Evolutionary conservation across 2,797 vertebrate species (phyloP).

Genomic region (Merluccius polli): DNA sequence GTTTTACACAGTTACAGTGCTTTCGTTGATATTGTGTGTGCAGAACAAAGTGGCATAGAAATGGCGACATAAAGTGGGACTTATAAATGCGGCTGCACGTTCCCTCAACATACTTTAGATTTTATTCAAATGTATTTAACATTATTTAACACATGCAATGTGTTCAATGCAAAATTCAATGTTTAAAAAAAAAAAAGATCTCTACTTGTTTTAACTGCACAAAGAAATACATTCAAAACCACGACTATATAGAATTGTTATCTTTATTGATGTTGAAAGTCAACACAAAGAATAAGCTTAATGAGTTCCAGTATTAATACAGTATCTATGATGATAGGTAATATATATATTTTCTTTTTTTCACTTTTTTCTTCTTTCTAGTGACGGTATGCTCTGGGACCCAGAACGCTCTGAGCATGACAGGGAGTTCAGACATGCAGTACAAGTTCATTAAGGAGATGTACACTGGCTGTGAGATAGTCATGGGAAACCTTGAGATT

Average conservation of each 20-base stretch:
- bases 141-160: slow-evolving; percentile 11
- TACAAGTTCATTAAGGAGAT: slow-evolving; percentile 80
- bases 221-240: not conserved
- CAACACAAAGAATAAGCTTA: too few relatives aligned
- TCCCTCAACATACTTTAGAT: slow-evolving; percentile 15
- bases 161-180: too few relatives aligned
- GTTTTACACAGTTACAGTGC: slow-evolving; percentile 50
- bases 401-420: slow-evolving; percentile 82
- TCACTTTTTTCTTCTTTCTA: slow-evolving; percentile 10
- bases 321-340: not conserved
- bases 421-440: slow-evolving; percentile 72
- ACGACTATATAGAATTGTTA: not conserved
- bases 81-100: slow-evolving; percentile 19
- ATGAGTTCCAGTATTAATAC: too few relatives aligned
- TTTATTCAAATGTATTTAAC: slow-evolving; percentile 22
- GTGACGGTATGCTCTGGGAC: slow-evolving; percentile 83
- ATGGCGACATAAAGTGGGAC: slow-evolving; percentile 28
- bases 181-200: too few relatives aligned
- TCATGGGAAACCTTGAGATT: slow-evolving; percentile 96
- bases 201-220: not conserved
- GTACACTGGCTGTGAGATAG: slow-evolving; percentile 88
- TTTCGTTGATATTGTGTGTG: slow-evolving; percentile 31
- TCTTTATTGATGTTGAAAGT: not conserved
- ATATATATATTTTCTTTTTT: too few relatives aligned
- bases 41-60: slow-evolving; percentile 31